These are phyloP conservation scores for Irena cyanogastra DNA, from an alignment of 2,113 vertebrate species.

Conservation along the genomic window DNA sequence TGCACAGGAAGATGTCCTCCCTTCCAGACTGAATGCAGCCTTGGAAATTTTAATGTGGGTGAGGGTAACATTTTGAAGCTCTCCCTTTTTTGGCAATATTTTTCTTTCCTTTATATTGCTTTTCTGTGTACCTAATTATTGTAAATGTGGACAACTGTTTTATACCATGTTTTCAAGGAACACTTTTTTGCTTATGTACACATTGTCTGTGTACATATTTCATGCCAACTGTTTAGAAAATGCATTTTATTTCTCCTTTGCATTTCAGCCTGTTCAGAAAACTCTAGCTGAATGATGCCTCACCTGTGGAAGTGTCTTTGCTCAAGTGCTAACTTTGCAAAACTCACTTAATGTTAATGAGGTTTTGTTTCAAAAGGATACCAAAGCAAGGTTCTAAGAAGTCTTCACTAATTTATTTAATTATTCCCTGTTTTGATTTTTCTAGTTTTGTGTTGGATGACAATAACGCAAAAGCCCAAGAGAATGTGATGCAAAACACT, in stretches of 20 bases:
- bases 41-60: not conserved
- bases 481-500: not conserved
- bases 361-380: not conserved
- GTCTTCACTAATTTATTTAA: not conserved
- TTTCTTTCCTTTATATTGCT: not conserved
- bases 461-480: not conserved
- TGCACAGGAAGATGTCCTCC: accelerated
- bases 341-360: not conserved
- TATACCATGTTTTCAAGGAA: not conserved
- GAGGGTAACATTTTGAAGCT: not conserved
- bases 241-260: not conserved
- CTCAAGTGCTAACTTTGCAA: not conserved
- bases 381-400: not conserved
- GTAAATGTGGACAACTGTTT: not conserved
- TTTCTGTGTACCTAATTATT: not conserved
- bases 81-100: not conserved
- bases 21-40: not conserved
- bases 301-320: not conserved
- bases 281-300: not conserved
- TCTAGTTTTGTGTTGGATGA: not conserved
- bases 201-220: not conserved
- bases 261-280: not conserved
- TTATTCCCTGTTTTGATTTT: not conserved
- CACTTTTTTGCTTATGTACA: not conserved
- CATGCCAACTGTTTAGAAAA: not conserved